phyloP scores from a whole-genome alignment of 2,888 invertebrate genomes.

The Stenodera caucasica region DNA sequence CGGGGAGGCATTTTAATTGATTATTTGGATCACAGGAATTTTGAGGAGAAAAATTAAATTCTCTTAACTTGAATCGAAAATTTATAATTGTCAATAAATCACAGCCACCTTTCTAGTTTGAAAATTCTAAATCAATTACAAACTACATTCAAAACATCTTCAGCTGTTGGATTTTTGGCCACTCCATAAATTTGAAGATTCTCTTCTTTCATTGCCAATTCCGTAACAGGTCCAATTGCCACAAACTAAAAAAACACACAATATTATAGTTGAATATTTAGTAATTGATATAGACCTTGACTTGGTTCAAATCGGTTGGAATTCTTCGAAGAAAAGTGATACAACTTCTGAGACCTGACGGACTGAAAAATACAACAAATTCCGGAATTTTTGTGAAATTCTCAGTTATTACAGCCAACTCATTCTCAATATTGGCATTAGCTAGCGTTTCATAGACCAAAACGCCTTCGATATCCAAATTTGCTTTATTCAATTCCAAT shows the following conservation, averaged over 20 bases:
- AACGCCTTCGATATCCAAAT: constrained; percentile 56
- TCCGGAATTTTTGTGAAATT: constrained; percentile 54
- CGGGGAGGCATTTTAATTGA: neutral
- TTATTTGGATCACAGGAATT: neutral
- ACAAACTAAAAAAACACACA: constrained; percentile 51
- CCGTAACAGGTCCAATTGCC: constrained; percentile 63
- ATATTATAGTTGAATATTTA: constrained; percentile 18
- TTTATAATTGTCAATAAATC: neutral
- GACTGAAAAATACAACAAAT: constrained; percentile 63
- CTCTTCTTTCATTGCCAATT: constrained; percentile 56
- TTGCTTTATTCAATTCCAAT: constrained; percentile 52
- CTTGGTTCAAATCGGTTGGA: constrained; percentile 32
- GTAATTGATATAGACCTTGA: constrained; percentile 38
- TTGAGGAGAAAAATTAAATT: no score
- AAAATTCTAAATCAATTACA: neutral
- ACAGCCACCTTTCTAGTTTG: neutral
- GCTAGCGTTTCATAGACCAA: constrained; percentile 61
- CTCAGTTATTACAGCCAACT: constrained; percentile 52
- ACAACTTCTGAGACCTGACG: constrained; percentile 60
- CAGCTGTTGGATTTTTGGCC: constrained; percentile 59
- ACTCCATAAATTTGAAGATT: constrained; percentile 56
- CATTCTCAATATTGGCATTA: constrained; percentile 55
- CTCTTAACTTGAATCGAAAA: neutral
- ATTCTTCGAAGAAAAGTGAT: constrained; percentile 53
- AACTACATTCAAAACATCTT: constrained; percentile 56